Percentiles rank a stretch among this genome's conserved stretches.
Conservation (phyloP, 2,888 invertebrate species). For the Caenorhabditis angaria region DNA sequence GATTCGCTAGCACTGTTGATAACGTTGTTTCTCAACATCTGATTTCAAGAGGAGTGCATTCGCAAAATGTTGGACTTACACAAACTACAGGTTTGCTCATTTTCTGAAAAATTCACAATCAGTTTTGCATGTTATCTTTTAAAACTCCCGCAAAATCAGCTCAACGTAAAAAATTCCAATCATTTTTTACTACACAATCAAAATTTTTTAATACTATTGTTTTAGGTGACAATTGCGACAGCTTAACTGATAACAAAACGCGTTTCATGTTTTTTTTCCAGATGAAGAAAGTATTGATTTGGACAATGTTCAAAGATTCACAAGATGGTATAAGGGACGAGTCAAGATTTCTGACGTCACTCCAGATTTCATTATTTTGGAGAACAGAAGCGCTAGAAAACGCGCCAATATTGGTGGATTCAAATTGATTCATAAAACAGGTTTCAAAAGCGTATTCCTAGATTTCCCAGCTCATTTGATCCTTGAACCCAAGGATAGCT, state of each 20-base stretch:
- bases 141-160: no score
- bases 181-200: background rate
- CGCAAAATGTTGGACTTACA: background rate
- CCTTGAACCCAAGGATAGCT: slow-evolving; percentile 38
- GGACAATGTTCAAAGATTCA: slow-evolving; percentile 41
- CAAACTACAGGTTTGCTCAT: background rate
- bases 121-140: no score
- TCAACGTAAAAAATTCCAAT: background rate
- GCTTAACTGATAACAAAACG: background rate
- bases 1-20: no score
- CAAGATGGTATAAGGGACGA: slow-evolving; percentile 43
- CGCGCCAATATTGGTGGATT: slow-evolving; percentile 24
- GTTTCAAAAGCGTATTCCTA: slow-evolving; percentile 29
- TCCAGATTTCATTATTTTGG: slow-evolving; percentile 28
- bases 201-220: background rate
- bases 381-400: slow-evolving; percentile 37
- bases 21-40: no score
- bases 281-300: slow-evolving; percentile 27
- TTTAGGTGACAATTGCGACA: background rate
- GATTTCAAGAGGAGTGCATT: background rate
- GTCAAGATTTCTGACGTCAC: slow-evolving; percentile 42
- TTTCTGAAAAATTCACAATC: background rate
- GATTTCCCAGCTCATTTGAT: slow-evolving; percentile 32
- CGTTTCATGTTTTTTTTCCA: slow-evolving; percentile 7
- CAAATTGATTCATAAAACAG: slow-evolving; percentile 32